phyloP scores from a whole-genome alignment of 2,113 vertebrate species.

The Entomyzon cyanotis region DNA sequence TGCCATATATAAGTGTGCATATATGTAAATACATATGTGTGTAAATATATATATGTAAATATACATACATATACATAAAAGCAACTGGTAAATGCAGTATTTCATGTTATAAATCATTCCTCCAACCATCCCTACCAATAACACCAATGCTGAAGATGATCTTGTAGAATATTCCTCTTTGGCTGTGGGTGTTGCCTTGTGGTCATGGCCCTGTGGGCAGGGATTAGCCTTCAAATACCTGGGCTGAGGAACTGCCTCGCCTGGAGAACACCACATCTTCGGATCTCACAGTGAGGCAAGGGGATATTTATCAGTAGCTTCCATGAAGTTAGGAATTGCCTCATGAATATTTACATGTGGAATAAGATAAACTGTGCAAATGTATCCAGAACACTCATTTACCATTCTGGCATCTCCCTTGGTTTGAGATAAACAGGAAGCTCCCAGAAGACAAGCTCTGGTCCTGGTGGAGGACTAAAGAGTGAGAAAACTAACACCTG shows the following conservation, averaged over 20 bases:
- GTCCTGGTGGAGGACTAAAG: neutral
- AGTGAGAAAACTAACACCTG: neutral
- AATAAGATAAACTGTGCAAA: slow-evolving; percentile 21
- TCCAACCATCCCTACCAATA: slow-evolving; percentile 23
- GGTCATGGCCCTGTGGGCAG: neutral
- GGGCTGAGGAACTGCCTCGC: slow-evolving; percentile 7
- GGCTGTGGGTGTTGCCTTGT: slow-evolving; percentile 28
- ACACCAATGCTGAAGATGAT: neutral
- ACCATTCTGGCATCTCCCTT: neutral
- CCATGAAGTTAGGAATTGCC: neutral
- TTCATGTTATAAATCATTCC: slow-evolving; percentile 44
- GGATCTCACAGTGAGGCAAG: neutral
- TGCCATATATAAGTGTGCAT: neutral
- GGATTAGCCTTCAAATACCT: slow-evolving; percentile 8
- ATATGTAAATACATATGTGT: slow-evolving; percentile 7
- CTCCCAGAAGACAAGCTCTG: neutral
- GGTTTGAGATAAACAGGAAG: slow-evolving; percentile 36
- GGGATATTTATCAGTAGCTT: slow-evolving; percentile 8
- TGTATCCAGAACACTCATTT: neutral
- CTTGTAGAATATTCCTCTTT: slow-evolving; percentile 2
- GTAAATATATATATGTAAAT: slow-evolving; percentile 43
- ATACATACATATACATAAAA: slow-evolving; percentile 45
- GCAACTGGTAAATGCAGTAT: slow-evolving; percentile 56
- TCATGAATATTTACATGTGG: slow-evolving; percentile 34
- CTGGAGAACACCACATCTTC: neutral